Evolutionary conservation across 2,888 invertebrate genomes (phyloP), one percentile per base, ranked within the genome.

Genomic region (Didymodactylos carnosus): DNA sequence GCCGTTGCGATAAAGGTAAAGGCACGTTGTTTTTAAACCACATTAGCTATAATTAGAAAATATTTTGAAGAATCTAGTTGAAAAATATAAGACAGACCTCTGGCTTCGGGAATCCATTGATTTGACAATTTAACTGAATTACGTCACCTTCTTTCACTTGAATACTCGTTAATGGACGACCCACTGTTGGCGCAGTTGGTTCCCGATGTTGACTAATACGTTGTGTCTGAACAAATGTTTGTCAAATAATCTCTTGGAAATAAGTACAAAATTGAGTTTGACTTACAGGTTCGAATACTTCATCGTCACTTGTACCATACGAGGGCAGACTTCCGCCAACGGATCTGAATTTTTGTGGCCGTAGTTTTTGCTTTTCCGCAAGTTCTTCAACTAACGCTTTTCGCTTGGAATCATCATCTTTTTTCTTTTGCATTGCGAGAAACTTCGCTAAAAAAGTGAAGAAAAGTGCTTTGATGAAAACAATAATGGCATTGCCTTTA

Each of bases 21-120:
- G 74, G 74, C 8, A 49, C 41, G 62, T 74, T 53, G 14, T 74
- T 72, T 74, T 74, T 74, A 51, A 74, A 62, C 35, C 46, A 74
- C n/a, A 46, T 39, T 25, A 74, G 40, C 46, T 70, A 40, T 19
- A 40, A 39, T 39, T 25, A 16, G 16, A 16, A 27, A 8, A n/a
- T 6, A 40, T 1, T 25, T 70, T 1, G 10, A 10, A 25, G 19
- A 13, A 13, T 4, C 16, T 13, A 16, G 10, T 7, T 39, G 8
- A 39, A 70, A 1, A 23, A 1, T 14, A 39, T 25, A 39, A 39
- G n/a, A 41, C 43, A 71, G 41, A 49, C 35, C 43, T 53, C 53
- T 40, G 53, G n/a, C n/a, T 70, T 70, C 14, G 70, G 75, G 14
- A 43, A 43, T 40, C 69, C 49, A 39, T 72, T 69, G 29, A 75